Percentiles rank a stretch among this genome's conserved stretches.
Conservation (phyloP, 2,888 invertebrate genomes). For the Xestia rhomboidea region DNA sequence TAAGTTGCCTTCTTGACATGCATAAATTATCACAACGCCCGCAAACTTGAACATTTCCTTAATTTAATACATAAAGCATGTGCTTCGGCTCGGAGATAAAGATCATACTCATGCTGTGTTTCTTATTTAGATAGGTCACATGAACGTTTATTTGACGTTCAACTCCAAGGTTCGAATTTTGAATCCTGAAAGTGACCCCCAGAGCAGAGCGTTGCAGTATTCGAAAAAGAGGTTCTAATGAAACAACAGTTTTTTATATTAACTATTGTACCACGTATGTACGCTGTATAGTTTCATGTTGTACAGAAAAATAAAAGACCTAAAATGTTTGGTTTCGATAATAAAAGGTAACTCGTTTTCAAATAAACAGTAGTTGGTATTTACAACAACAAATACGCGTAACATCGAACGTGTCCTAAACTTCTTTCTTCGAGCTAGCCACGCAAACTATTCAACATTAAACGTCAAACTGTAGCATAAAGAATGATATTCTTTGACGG, state of each 20-base stretch:
- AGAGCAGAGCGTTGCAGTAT: not conserved
- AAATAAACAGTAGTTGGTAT: not conserved
- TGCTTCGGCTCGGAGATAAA: no score
- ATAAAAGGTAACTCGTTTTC: not conserved
- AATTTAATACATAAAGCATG: no score
- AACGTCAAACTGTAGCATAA: conserved; percentile 5
- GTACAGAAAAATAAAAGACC: not conserved
- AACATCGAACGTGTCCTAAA: not conserved
- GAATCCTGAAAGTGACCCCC: not conserved
- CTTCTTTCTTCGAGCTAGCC: not conserved
- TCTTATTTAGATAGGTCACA: not conserved
- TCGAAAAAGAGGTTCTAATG: not conserved
- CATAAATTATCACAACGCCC: no score
- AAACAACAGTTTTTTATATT: not conserved
- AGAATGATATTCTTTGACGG: conserved; percentile 9
- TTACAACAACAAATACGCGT: not conserved
- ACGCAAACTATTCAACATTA: conserved; percentile 20
- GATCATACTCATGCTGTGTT: not conserved
- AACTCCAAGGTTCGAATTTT: not conserved
- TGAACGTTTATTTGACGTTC: not conserved
- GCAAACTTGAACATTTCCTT: no score
- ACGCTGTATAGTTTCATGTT: not conserved
- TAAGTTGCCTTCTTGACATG: no score
- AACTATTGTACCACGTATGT: not conserved
- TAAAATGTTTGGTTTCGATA: not conserved